Evolutionary conservation across 2,113 vertebrate species (phyloP).

Genomic region (Anarhynchus alexandrinus): DNA sequence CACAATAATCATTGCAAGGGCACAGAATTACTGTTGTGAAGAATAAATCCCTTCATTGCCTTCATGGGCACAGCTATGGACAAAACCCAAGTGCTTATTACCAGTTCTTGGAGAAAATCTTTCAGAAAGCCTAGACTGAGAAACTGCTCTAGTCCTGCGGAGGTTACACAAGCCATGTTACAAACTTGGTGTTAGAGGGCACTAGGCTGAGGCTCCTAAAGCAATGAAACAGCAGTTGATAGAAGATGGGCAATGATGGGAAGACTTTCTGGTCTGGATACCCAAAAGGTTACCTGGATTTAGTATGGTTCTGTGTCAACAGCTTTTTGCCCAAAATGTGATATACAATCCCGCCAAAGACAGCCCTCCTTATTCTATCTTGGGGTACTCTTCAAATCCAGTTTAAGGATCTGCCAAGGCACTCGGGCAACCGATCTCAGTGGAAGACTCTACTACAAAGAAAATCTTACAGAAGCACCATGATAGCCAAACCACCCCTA

Average conservation of each 20-base stretch:
- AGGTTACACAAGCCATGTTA: neutral
- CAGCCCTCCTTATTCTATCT: neutral
- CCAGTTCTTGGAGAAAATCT: neutral
- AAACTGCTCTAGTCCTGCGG: neutral
- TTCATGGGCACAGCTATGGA: neutral
- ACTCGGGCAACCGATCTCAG: neutral
- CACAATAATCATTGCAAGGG: neutral
- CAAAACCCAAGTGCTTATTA: neutral
- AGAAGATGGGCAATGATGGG: neutral
- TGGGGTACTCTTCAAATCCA: too few species aligned
- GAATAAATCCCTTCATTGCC: neutral
- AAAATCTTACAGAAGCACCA: neutral
- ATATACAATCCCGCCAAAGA: neutral
- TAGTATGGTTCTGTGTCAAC: neutral
- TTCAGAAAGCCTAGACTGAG: neutral
- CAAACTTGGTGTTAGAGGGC: neutral
- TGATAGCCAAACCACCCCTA: neutral
- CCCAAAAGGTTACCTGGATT: neutral
- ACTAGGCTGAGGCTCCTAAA: neutral
- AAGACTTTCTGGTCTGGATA: neutral
- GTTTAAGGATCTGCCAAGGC: neutral
- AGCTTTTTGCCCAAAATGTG: neutral
- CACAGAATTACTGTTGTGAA: neutral
- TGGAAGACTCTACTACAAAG: neutral
- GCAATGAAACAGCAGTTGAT: too few species aligned